Evolutionary conservation across 2,113 vertebrate genomes (phyloP).

Genomic region (Dasypus novemcinctus): DNA sequence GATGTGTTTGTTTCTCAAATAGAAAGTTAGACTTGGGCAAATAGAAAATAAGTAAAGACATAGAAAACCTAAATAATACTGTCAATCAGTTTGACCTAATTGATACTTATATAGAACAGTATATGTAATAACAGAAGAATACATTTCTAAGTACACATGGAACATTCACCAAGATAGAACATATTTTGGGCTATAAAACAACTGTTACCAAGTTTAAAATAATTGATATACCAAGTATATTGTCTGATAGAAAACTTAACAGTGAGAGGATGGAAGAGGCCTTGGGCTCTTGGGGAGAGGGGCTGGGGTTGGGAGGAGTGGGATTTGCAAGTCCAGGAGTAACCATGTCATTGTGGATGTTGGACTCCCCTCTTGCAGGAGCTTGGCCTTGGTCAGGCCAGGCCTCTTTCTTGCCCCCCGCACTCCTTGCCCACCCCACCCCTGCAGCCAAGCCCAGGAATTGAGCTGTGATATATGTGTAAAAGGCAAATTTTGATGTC

Average conservation of each 20-base stretch:
- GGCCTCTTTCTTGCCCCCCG: too few species aligned
- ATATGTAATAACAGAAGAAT: background rate
- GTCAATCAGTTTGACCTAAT: background rate
- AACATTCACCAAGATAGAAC: background rate
- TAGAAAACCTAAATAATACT: background rate
- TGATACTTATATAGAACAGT: background rate
- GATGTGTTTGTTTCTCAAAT: background rate
- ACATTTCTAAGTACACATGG: background rate
- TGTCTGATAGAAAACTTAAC: background rate
- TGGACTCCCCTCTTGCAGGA: too few species aligned
- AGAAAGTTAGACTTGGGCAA: background rate
- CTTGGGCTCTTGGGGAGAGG: too few species aligned
- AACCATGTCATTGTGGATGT: too few species aligned
- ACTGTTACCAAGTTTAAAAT: background rate
- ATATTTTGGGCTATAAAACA: background rate
- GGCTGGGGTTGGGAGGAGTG: too few species aligned
- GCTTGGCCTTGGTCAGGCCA: constrained; percentile 82
- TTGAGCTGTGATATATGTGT: constrained; percentile 50
- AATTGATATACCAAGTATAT: background rate
- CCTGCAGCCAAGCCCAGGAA: too few species aligned
- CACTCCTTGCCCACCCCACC: too few species aligned
- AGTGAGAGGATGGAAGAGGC: background rate
- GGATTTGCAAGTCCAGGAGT: too few species aligned
- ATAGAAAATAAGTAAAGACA: background rate
- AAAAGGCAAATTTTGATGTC: constrained; percentile 95